Evolutionary conservation across 35 echinoderm and acorn worm species (phyloP), one percentile per base, ranked within the genome.

Genomic region (Ophioderma brevispina): DNA sequence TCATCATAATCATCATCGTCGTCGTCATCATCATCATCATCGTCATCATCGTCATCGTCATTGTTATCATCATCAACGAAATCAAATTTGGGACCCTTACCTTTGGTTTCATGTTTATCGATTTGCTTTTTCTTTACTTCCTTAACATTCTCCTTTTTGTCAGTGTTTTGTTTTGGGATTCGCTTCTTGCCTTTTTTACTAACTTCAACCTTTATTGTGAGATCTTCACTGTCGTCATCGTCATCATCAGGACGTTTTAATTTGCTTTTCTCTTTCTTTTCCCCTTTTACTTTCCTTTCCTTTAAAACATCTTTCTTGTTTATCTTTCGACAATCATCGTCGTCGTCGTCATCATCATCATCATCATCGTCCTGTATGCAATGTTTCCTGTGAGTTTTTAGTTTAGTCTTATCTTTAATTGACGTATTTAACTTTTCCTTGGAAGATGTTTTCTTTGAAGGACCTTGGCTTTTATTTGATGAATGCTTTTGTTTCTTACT

Each of bases 1-100:
- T 70, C 59, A 30, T 70, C 28, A 70, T 70, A 8, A 70, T 70
- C 59, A 70, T 70, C 59, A 30, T 70, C 59, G 59, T 70, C 59
- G 59, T 70, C 59, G 59, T 70, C 59, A 70, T 70, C 59, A 70
- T 70, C 59, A 25, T 70, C 59, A 25, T 70, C 59, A 25, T 70
- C 59, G 59, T 70, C 59, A 25, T 70, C 59, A 70, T 70, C 59
- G 59, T 70, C 59, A 25, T 70, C 59, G 59, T 70, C 59, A 25
- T 70, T 25, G 28, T 70, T 25, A 25, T 70, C 59, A 70, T 70
- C 59, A 70, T 70, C 59, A 70, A 15, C 59, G 28, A 15, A 8
- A 25, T 70, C 59, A 52, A 11, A 8, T 8, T 52, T 21, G 46
- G 8, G 8, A 52, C 21, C 46, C 8, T 52, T 21, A 52, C 21